Evolutionary conservation across 2,888 invertebrate species (phyloP), one percentile per base, ranked within the genome.

Genomic region (Colostygia pectinataria): DNA sequence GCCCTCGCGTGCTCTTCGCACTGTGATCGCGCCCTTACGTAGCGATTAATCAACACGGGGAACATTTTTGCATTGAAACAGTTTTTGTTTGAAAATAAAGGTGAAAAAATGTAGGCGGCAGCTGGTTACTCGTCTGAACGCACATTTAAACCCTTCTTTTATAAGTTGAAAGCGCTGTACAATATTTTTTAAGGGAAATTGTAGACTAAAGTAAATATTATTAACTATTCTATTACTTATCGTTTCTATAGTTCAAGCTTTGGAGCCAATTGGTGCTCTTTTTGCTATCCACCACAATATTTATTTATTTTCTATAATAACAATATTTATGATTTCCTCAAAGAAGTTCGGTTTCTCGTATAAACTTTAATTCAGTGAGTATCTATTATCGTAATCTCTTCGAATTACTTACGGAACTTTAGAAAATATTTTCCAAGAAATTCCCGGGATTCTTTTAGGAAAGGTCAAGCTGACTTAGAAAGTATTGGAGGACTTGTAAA

Each of bases 341-440:
- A 45, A 33, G 18, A 49, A 53, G 45, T 38, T 41, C 38, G 23
- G 38, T 45, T 49, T 49, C 44, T 38, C 46, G 47, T 29, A 12
- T 7, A 27, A 45, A 55, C 46, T 51, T 54, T 41, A 29, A 34
- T 42, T 36, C 32, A 44, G 49, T 53, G 40, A 47, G 37, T 57
- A 45, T 52, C 44, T 55, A 57, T 55, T 55, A 53, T 48, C 43
- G 46, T 57, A 57, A 61, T 57, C 44, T 57, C 47, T 55, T 45
- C 42, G 48, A 56, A 55, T 59, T 53, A 53, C 44, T 53, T 33
- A 20, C n/a, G 44, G 52, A 42, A 53, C 53, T 48, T 53, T 54
- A 45, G 39, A 46, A 34, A 49, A 54, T 46, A 55, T 51, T 49
- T 53, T 53, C 29, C 38, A 23, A 18, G 43, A 48, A 47, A 55